Evolutionary conservation across 2,113 vertebrate species (phyloP), one percentile per base, ranked within the genome.

Genomic region (Bos javanicus): DNA sequence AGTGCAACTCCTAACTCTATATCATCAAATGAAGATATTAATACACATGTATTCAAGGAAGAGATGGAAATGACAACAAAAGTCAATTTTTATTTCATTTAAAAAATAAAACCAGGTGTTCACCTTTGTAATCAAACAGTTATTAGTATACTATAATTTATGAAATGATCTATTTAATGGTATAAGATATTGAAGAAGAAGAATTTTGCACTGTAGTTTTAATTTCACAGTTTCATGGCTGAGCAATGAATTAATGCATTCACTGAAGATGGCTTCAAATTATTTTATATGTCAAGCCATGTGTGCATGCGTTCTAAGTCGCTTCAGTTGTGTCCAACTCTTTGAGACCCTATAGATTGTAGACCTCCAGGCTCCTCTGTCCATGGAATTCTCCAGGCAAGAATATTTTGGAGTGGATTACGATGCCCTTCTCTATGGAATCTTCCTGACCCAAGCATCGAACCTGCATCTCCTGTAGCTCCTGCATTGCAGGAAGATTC

Each of bases 21-120:
- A 13, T 86, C 39, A 93, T 62, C 25, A 81, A 74, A 52, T 80
- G 54, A 94, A 30, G 15, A 13, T 82, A 54, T 91, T 94, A 64
- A 60, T 2, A 54, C 26, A 56, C 15, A 21, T 54, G 13, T 7
- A 21, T 80, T 91, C 86, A 89, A 93, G 39, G 4, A 62, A 86
- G 36, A 78, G 13, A 16, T 76, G 5, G 48, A 62, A 95, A 43
- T 36, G 36, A 57, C 28, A 93, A 43, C 19, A 17, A 78, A 91
- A 89, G 28, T 56, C 23, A 56, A 48, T 76, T 93, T 97, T 97
- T 74, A 60, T 81, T 94, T 95, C 43, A 91, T 21, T 82, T 60
- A 48, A 48, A 89, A 95, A 59, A 54, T 25, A 43, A 82, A 48
- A 39, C 1, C 4, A 25, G 56, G 33, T 9, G 7, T 8, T 91